Base-by-base conservation (phyloP, 1,140 invertebrate genomes). In the Diachasma alloeum region DNA sequence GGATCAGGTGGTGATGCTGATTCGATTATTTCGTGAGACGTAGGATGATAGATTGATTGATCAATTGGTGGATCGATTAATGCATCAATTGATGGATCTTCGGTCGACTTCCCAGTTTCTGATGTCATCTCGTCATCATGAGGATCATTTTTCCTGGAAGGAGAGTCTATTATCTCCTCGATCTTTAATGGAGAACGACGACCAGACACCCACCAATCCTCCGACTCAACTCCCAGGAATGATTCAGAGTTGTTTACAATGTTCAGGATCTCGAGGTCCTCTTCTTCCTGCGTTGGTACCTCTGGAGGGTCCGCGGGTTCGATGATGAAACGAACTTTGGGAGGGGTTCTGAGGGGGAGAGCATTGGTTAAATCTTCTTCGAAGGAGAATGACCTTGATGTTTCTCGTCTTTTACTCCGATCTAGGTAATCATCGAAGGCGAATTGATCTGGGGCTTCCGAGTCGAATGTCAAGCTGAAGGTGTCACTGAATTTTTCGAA, bases 341-440 rank as follows among this genome's bases (percentile, higher is more conserved):
- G 79, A 0, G 74, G 77, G 0, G 79, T 77, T 15, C 72, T 81
- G 0, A 77, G 37, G 19, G 6, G 56, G 6, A 2, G 31, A 71
- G 26, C 0, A 2, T 67, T 68, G 13, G 75, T 36, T 9, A 76
- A 0, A 73, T 79, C 72, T 15, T 77, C 72, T 15, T 77, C 69
- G 46, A 68, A 46, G 26, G 66, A 77, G 31, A 0, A 72, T 48
- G 15, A 46, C 37, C 15, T 74, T 6, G 39, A 53, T 37, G 17
- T 66, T 5, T 63, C 59, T 9, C 15, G 39, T 59, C 59, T 67
- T 36, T 70, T 72, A 36, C 76, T 78, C 1, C 79, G 37, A 46
- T 86, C 83, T 6, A 85, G 80, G 68, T 85, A 87, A 19, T 86
- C 81, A 4, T 89, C 85, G 69, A 88, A 88, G 15, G 88, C 82